These are phyloP conservation scores for Danaus plexippus DNA, from an alignment of 1,140 invertebrate genomes.

Conservation along the genomic window DNA sequence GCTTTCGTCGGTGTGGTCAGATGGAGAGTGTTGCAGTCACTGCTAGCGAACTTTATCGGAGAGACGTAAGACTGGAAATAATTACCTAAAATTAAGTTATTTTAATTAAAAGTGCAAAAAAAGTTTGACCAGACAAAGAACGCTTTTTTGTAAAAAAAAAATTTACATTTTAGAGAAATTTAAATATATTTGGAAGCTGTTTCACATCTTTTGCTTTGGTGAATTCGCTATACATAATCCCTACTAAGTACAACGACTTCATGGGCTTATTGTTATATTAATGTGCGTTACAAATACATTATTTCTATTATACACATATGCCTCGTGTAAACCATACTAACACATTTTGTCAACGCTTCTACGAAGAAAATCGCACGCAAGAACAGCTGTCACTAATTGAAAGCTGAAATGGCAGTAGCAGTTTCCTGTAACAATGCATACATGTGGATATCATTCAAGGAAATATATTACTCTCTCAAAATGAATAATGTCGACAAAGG, in stretches of 20 bases:
- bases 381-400: conserved; percentile 50
- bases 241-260: no score
- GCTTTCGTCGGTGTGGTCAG: conserved; percentile 11
- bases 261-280: no score
- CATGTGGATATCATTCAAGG: no score
- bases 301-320: not conserved
- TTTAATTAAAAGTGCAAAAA: conserved; percentile 4
- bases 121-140: no score
- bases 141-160: conserved; percentile 6
- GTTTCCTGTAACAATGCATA: conserved; percentile 38
- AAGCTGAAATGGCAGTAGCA: conserved; percentile 55
- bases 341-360: conserved; percentile 49
- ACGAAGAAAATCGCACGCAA: conserved; percentile 48
- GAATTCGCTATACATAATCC: no score
- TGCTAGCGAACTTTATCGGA: conserved; percentile 49
- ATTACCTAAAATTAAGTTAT: conserved; percentile 61
- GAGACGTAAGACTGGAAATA: conserved; percentile 65
- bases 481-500: no score
- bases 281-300: not conserved
- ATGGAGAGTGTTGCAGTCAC: conserved; percentile 17
- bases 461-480: no score
- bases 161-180: not conserved
- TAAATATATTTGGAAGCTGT: not conserved
- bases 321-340: conserved; percentile 25
- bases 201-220: no score